Conservation (phyloP, 1,140 invertebrate species). For the Mesaphorura yosii region DNA sequence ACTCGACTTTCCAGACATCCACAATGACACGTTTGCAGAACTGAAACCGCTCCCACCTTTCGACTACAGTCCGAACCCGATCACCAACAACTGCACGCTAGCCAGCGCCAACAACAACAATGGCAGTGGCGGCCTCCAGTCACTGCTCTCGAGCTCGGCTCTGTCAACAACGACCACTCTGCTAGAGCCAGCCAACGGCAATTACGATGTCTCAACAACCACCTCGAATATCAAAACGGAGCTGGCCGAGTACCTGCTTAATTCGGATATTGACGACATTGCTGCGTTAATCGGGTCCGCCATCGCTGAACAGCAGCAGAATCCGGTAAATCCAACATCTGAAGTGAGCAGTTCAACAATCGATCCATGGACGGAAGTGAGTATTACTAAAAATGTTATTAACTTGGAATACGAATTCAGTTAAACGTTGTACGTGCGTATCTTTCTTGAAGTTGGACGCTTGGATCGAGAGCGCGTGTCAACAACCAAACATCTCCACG, state of each 20-base stretch:
- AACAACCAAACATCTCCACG: constrained; percentile 33
- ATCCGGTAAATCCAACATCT: too few species aligned
- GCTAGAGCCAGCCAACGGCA: constrained; percentile 31
- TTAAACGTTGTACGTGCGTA: too few species aligned
- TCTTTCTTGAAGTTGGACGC: too few species aligned
- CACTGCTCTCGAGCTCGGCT: background rate
- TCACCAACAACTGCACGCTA: constrained; percentile 61
- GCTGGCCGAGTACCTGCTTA: constrained; percentile 34
- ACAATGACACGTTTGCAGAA: constrained; percentile 53
- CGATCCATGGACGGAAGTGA: constrained; percentile 33
- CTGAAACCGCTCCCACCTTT: constrained; percentile 75
- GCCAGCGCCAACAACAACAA: constrained; percentile 24
- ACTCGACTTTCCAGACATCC: constrained; percentile 8
- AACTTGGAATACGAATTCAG: background rate
- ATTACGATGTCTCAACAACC: constrained; percentile 30
- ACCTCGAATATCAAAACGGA: constrained; percentile 34
- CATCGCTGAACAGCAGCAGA: constrained; percentile 80
- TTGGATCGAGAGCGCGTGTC: constrained; percentile 65
- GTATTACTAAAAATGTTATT: constrained; percentile 1
- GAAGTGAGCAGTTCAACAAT: constrained; percentile 30
- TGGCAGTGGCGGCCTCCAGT: background rate
- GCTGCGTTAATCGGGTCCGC: constrained; percentile 76
- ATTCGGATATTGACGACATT: constrained; percentile 66
- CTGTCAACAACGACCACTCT: constrained; percentile 9
- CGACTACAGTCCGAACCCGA: constrained; percentile 65